Evolutionary conservation across 2,797 vertebrate genomes (phyloP).

Genomic region (Threskiornis aethiopicus): DNA sequence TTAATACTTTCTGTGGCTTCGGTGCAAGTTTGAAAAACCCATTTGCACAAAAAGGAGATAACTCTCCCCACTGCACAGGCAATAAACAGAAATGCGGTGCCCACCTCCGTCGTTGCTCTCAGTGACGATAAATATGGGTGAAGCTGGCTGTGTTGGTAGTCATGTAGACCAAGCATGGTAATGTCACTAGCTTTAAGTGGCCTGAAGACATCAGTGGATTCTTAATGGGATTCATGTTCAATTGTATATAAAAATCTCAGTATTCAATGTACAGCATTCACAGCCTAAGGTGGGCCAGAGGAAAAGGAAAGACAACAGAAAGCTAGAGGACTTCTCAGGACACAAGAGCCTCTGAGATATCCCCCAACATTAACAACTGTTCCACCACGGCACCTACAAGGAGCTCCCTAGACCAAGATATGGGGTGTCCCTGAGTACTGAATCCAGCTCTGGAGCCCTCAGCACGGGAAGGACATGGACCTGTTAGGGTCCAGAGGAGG

Average conservation of each 20-base stretch:
- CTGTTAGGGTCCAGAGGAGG: too few relatives aligned
- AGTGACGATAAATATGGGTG: neutral
- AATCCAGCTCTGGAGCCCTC: too few relatives aligned
- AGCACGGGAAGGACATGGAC: too few relatives aligned
- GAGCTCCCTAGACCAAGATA: neutral
- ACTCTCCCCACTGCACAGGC: neutral
- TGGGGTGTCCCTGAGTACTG: neutral
- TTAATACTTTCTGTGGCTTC: neutral
- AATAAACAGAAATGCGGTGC: neutral
- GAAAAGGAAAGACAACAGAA: neutral
- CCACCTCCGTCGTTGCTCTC: neutral
- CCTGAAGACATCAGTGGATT: neutral
- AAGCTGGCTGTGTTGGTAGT: neutral
- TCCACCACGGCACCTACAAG: neutral
- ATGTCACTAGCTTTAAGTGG: neutral
- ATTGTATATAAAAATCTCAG: accelerated
- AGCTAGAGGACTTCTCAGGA: neutral
- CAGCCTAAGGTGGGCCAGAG: neutral
- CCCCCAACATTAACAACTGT: neutral
- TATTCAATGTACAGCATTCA: neutral
- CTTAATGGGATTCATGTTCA: neutral
- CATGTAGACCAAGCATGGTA: neutral
- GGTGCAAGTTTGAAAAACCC: neutral
- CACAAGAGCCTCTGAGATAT: neutral
- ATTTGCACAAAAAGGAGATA: neutral